phyloP scores from a whole-genome alignment of 2,888 invertebrate genomes.

The Synanthedon myopaeformis region DNA sequence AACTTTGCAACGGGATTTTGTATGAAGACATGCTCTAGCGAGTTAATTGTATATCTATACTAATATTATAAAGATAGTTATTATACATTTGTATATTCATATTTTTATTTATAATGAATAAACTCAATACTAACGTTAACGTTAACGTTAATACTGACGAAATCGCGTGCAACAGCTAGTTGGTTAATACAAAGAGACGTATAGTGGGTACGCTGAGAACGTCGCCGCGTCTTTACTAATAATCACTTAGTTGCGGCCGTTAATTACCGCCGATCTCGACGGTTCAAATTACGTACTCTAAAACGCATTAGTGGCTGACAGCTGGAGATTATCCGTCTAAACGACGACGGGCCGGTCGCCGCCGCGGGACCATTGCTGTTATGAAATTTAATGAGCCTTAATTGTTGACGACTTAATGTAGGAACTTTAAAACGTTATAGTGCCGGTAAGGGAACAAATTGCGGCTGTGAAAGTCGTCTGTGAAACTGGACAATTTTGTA shows the following conservation, averaged over 20 bases:
- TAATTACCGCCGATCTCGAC: constrained; percentile 67
- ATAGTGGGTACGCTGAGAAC: constrained; percentile 2
- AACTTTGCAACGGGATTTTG: too few species aligned
- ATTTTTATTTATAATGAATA: too few species aligned
- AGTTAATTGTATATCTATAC: too few species aligned
- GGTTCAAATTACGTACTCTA: constrained; percentile 72
- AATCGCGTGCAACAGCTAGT: too few species aligned
- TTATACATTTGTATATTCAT: too few species aligned
- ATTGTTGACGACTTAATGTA: constrained; percentile 68
- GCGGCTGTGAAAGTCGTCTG: too few species aligned
- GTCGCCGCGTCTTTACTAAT: constrained; percentile 39
- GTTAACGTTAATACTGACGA: too few species aligned
- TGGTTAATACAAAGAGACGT: too few species aligned
- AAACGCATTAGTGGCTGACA: constrained; percentile 70
- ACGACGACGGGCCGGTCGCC: constrained; percentile 35
- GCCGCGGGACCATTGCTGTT: constrained; percentile 51
- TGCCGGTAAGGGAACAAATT: constrained; percentile 31
- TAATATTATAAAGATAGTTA: too few species aligned
- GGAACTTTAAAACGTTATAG: constrained; percentile 56
- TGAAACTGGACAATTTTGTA: constrained; percentile 9
- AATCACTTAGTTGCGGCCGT: constrained; percentile 67
- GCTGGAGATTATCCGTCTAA: constrained; percentile 70
- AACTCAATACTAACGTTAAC: too few species aligned
- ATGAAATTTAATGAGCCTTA: constrained; percentile 69
- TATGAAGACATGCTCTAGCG: too few species aligned